These are phyloP conservation scores for Agrochola lota DNA, from an alignment of 2,888 invertebrate genomes.

Conservation along the genomic window DNA sequence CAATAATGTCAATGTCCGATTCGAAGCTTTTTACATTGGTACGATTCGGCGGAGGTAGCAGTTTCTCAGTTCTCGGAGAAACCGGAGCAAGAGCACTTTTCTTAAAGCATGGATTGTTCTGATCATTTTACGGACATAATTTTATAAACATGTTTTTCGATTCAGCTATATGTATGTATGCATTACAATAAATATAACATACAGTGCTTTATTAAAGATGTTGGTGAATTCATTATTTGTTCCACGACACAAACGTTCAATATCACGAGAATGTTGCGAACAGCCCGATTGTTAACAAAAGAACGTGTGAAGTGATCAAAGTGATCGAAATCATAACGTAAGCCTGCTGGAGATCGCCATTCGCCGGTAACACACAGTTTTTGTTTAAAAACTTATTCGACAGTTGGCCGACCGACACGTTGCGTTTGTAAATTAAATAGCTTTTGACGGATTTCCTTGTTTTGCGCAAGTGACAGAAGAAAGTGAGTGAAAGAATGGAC, in stretches of 20 bases:
- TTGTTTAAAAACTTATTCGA: conserved; percentile 63
- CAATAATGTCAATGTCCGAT: conserved; percentile 31
- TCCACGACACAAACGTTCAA: conserved; percentile 48
- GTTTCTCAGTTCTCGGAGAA: background rate
- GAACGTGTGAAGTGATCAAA: conserved; percentile 67
- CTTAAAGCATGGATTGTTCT: background rate
- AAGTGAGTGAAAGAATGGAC: background rate
- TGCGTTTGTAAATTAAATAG: conserved; percentile 48
- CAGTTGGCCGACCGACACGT: conserved; percentile 56
- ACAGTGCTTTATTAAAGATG: background rate
- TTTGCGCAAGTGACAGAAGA: conserved; percentile 18
- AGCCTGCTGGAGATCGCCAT: conserved; percentile 47
- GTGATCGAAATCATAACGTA: conserved; percentile 55
- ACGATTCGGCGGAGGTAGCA: background rate
- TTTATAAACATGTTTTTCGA: background rate
- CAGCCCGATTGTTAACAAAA: conserved; percentile 57
- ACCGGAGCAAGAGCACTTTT: background rate
- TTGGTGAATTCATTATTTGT: conserved; percentile 30
- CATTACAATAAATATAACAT: conserved; percentile 8
- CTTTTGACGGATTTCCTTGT: conserved; percentile 44
- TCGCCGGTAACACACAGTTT: conserved; percentile 53
- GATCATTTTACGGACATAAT: background rate
- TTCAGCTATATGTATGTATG: background rate
- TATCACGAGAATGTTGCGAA: conserved; percentile 46
- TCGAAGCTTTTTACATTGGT: background rate